Evolutionary conservation across 2,888 invertebrate species (phyloP).

Genomic region (Heliconius erato): DNA sequence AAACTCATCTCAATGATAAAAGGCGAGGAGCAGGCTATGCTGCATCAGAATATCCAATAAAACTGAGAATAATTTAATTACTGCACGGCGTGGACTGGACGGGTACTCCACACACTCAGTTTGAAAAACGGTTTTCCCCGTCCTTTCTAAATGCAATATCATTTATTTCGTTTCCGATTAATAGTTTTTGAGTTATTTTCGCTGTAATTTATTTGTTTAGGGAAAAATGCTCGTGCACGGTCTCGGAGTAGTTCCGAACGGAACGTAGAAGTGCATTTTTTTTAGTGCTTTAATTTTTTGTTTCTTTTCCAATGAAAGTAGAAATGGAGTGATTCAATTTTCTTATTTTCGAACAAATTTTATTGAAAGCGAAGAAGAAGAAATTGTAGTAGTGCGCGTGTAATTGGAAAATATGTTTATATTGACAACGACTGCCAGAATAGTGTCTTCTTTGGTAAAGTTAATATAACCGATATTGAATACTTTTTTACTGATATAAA

Average conservation of each 20-base stretch:
- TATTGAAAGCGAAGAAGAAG: too few species aligned
- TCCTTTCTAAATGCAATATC: conserved; percentile 24
- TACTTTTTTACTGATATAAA: background rate
- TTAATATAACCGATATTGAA: background rate
- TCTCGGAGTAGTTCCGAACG: background rate
- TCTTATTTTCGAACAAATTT: background rate
- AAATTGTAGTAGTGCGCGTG: background rate
- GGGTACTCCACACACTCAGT: conserved; percentile 21
- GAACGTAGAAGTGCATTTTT: background rate
- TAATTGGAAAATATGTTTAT: background rate
- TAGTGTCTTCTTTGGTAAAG: background rate
- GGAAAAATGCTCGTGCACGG: background rate
- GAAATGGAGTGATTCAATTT: background rate
- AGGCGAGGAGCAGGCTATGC: conserved; percentile 10
- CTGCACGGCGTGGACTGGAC: conserved; percentile 22
- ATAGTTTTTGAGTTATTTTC: conserved; percentile 7
- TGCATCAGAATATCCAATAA: conserved; percentile 26
- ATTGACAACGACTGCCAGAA: background rate
- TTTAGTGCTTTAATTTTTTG: background rate
- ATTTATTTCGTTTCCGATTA: conserved; percentile 23
- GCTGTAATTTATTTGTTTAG: conserved; percentile 13
- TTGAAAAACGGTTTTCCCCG: conserved; percentile 23
- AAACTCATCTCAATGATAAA: conserved; percentile 23
- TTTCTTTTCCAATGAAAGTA: background rate
- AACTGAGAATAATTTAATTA: conserved; percentile 30